Evolutionary conservation across 2,888 invertebrate species (phyloP), one percentile per base, ranked within the genome.

Genomic region (Synergus itoensis): DNA sequence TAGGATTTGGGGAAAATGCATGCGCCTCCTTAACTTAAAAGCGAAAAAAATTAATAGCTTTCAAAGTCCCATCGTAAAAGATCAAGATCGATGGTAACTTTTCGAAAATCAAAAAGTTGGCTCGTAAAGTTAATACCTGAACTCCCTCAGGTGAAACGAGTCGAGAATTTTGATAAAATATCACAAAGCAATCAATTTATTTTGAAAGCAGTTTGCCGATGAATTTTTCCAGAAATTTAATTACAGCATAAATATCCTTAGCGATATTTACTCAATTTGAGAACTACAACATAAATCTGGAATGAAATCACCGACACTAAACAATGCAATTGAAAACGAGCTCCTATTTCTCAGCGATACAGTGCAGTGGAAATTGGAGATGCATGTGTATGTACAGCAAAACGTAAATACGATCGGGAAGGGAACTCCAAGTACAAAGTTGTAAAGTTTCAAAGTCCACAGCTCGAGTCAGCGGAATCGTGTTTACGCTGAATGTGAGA

Each of bases 351-450:
- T 48, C 28, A n/a, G n/a, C 36, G 53, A 73, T 73, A 73, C 36
- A 73, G 4, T 36, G 36, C 21, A 69, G 28, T 69, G 12, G 16
- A 36, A 53, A 53, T 9, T 69, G 16, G 18, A 69, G 69, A 73
- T 53, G 36, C 53, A 73, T 73, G 73, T 73, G 53, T 73, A 73
- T 28, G 53, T 69, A 48, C 48, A 53, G 21, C 28, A 28, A 48
- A 69, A 69, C 73, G 53, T 53, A 73, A 73, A 73, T 73, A 73
- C 53, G 53, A 73, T 73, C 53, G 73, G 53, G 53, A 73, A 73
- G 53, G 73, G n/a, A 53, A 73, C 73, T 53, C 36, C 73, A 73
- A 69, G 69, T 48, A 69, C 48, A 28, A 73, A 73, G 53, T 73
- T 73, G 11, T 73, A 53, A 73, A 73, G 73, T 73, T 53, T 36